These are phyloP conservation scores for Ceyx margarethae DNA, from an alignment of 2,113 vertebrate species.

Conservation along the genomic window DNA sequence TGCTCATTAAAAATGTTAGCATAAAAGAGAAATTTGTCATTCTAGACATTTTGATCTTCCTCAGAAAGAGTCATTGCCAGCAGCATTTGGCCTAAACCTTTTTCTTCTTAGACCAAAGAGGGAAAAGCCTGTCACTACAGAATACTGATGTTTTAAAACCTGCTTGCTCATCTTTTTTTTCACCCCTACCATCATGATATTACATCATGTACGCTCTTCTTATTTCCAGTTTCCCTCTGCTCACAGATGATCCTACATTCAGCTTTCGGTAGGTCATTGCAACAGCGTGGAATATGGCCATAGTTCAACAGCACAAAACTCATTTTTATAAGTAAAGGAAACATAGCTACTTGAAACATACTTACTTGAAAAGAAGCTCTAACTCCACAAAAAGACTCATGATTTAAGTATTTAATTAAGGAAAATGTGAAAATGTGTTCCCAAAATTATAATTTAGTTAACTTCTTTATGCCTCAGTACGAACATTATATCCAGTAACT, in stretches of 20 bases:
- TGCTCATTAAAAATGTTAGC: not conserved
- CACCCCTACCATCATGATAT: not conserved
- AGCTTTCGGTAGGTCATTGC: not conserved
- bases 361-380: not conserved
- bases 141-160: not conserved
- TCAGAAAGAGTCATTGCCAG: not conserved
- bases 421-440: not conserved
- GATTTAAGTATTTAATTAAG: not conserved
- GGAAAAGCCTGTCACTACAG: not conserved
- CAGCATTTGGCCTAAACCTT: not conserved
- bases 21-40: not conserved
- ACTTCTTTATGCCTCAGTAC: not conserved
- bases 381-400: not conserved
- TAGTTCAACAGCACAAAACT: not conserved
- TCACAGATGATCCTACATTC: not conserved
- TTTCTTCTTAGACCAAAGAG: not conserved
- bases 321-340: not conserved
- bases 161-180: not conserved
- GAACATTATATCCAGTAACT: not conserved
- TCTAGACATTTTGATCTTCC: constrained; percentile 8
- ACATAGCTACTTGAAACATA: not conserved
- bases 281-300: not conserved
- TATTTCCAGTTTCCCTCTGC: not conserved
- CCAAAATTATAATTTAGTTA: not conserved
- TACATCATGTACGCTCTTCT: not conserved